Conservation (phyloP, 1,140 invertebrate genomes). For the Diorhabda elongata region DNA sequence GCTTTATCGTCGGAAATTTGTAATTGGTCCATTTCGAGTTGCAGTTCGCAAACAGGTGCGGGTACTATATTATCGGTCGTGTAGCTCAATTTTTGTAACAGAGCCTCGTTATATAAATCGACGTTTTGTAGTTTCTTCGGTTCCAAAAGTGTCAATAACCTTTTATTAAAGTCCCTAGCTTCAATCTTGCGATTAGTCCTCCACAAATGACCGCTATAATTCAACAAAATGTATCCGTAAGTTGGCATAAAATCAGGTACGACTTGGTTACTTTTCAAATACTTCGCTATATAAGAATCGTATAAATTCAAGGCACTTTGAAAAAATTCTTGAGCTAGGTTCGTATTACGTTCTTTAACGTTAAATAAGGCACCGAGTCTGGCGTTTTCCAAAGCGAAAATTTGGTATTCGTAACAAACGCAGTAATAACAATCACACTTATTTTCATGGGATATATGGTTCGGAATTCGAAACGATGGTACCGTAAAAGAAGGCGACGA, state of each 20-base stretch:
- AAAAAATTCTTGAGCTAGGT: constrained; percentile 13
- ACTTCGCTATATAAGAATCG: constrained; percentile 3
- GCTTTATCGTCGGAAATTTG: not conserved
- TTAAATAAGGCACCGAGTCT: constrained; percentile 19
- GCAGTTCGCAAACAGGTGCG: not conserved
- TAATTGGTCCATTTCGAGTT: constrained; percentile 7
- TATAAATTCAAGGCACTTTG: constrained; percentile 14
- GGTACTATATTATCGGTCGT: not conserved
- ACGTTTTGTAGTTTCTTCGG: constrained; percentile 3
- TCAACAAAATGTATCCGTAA: constrained; percentile 10
- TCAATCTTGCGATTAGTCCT: constrained; percentile 4
- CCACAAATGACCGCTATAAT: constrained; percentile 13
- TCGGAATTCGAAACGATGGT: constrained; percentile 7
- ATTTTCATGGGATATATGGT: constrained; percentile 3
- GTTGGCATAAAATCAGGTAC: constrained; percentile 11
- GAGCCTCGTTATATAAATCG: constrained; percentile 14
- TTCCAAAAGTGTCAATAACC: not conserved
- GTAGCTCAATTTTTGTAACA: constrained; percentile 11
- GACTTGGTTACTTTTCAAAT: not conserved
- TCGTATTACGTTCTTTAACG: constrained; percentile 12
- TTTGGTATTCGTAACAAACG: constrained; percentile 15
- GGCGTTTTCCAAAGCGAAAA: constrained; percentile 5
- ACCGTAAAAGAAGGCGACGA: constrained; percentile 11
- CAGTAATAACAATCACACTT: constrained; percentile 21
- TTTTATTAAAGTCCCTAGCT: constrained; percentile 2